Evolutionary conservation across 2,113 vertebrate genomes (phyloP).

Genomic region (Rattus norvegicus): GRCr8 NC_086036.1:82673001-82673500

Average conservation of each 20-base stretch:
- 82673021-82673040: neutral
- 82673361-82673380: neutral
- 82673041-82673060: neutral
- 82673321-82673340: neutral
- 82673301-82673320: neutral
- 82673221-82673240: neutral
- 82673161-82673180: neutral
- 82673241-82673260: neutral
- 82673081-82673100: neutral
- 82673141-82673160: neutral
- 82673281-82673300: neutral
- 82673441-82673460: neutral
- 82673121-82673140: neutral
- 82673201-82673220: neutral
- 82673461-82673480: neutral
- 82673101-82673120: neutral
- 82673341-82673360: neutral
- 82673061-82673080: neutral
- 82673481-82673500: neutral
- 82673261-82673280: neutral
- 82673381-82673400: neutral
- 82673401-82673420: neutral
- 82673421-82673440: neutral
- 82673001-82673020: constrained; percentile 19
- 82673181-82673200: neutral